A percentile compares a stretch with the other conserved stretches of the same genome.
phyloP scores from a whole-genome alignment of 2,113 vertebrate genomes.

The Ranitomeya variabilis region DNA sequence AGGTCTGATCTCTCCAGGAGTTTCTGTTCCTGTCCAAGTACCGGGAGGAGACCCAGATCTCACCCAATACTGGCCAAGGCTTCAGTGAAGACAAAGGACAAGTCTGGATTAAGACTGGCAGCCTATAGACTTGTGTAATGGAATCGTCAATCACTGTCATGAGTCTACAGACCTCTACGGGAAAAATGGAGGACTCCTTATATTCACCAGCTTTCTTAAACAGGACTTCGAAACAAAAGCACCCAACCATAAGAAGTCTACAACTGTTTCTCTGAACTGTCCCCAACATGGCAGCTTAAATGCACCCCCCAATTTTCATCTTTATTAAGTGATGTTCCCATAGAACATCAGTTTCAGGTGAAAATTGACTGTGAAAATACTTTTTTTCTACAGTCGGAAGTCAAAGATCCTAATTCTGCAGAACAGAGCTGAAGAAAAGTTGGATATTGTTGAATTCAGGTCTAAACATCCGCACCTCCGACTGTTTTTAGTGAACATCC shows the following conservation, averaged over 20 bases:
- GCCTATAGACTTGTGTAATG: not conserved
- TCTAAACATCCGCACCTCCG: not conserved
- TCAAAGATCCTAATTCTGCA: not conserved
- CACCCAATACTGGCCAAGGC: slow-evolving; percentile 79
- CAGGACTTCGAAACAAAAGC: not conserved
- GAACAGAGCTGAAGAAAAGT: not conserved
- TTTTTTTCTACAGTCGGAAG: not conserved
- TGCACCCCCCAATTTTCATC: not conserved
- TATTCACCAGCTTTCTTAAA: not conserved
- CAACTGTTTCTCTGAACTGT: not conserved
- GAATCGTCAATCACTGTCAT: not conserved
- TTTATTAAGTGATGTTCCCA: not conserved
- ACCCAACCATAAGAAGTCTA: not conserved
- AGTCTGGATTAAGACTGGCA: not conserved
- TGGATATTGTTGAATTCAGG: not conserved
- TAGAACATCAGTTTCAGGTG: not conserved
- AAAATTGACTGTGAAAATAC: not conserved
- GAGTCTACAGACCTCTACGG: no score
- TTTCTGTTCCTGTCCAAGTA: slow-evolving; percentile 79
- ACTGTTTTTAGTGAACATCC: not conserved
- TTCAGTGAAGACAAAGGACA: slow-evolving; percentile 68
- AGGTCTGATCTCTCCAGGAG: slow-evolving; percentile 65
- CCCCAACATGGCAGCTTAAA: not conserved
- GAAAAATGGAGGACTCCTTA: not conserved
- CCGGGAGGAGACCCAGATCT: slow-evolving; percentile 76